A percentile compares a stretch with the other conserved stretches of the same genome.
Evolutionary conservation across 2,888 invertebrate species (phyloP).

Genomic region (Steinernema carpocapsae): DNA sequence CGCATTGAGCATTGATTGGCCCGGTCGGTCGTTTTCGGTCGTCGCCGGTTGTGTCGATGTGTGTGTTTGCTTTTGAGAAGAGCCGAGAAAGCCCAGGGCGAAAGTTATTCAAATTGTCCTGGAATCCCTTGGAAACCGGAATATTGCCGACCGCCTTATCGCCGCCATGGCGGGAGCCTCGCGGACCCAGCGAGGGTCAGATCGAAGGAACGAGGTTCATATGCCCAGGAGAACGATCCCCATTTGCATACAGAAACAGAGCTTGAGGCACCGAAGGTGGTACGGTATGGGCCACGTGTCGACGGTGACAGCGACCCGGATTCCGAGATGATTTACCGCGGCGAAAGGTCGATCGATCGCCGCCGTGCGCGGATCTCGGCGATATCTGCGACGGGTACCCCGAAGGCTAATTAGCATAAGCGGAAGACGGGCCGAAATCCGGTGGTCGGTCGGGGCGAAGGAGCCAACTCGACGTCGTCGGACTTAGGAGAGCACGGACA

Average conservation of each 20-base stretch:
- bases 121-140: conserved; percentile 12
- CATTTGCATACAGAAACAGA: background rate
- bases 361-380: background rate
- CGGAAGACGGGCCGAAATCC: conserved; percentile 16
- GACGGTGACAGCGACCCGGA: background rate
- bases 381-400: background rate
- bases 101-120: conserved; percentile 30
- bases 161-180: background rate
- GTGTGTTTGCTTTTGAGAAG: conserved; percentile 33
- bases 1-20: conserved; percentile 35
- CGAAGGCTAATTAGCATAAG: conserved; percentile 14
- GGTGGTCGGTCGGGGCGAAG: background rate
- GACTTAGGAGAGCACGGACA: conserved; percentile 17
- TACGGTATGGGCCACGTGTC: conserved; percentile 26
- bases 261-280: background rate
- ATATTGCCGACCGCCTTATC: background rate
- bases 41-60: conserved; percentile 20
- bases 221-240: background rate
- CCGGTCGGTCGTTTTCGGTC: conserved; percentile 29
- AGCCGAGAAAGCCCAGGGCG: conserved; percentile 33
- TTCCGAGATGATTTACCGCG: background rate
- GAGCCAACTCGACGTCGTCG: background rate
- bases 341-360: conserved; percentile 19
- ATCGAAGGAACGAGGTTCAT: too few species aligned
- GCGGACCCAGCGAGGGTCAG: too few species aligned